Evolutionary conservation across 2,113 vertebrate species (phyloP).

Genomic region (Melospiza georgiana): DNA sequence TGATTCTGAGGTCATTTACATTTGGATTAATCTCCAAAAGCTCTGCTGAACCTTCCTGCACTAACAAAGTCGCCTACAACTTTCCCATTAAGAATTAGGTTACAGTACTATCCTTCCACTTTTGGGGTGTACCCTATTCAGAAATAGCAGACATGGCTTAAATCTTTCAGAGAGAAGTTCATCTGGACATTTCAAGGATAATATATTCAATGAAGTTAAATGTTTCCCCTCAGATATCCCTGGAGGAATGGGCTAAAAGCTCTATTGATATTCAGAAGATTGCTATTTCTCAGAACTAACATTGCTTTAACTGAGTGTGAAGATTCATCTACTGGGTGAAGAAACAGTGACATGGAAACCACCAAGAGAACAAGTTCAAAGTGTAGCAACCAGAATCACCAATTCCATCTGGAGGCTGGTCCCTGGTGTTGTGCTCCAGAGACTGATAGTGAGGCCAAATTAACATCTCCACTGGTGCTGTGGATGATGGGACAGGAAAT

Average conservation of each 20-base stretch:
- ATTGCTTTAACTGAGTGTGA: neutral
- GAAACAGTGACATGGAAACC: neutral
- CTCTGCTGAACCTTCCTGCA: neutral
- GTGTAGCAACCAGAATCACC: neutral
- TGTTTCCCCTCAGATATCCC: neutral
- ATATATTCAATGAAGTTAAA: neutral
- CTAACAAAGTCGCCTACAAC: neutral
- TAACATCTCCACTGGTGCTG: neutral
- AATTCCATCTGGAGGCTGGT: neutral
- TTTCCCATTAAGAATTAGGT: neutral
- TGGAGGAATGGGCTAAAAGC: neutral
- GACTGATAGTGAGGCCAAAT: neutral
- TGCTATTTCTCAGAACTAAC: neutral
- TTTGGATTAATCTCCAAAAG: neutral
- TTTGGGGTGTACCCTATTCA: neutral
- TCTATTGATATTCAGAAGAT: neutral
- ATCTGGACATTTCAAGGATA: neutral
- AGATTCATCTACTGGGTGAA: neutral
- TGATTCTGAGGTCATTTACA: neutral
- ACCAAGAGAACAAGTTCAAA: neutral
- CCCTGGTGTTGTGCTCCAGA: neutral
- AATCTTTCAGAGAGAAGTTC: neutral
- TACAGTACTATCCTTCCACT: neutral
- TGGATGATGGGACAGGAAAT: accelerated
- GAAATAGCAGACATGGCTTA: neutral